Conservation (phyloP, 2,797 vertebrate species). For the Kryptolebias ocellatus region DNA sequence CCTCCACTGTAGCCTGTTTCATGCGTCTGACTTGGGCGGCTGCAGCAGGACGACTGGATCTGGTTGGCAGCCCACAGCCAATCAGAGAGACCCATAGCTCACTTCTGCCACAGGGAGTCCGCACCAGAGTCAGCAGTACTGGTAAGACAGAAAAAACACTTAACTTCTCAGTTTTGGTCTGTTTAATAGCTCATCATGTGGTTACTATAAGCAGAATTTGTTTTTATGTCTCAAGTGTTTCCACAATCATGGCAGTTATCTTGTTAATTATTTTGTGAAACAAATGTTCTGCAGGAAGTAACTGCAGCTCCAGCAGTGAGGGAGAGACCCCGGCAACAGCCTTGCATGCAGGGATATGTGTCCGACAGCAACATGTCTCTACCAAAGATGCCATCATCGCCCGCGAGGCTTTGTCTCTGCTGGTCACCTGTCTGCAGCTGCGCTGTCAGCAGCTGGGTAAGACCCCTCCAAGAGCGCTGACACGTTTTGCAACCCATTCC, state of each 20-base stretch:
- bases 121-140: constrained; percentile 96
- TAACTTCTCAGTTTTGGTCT: background rate
- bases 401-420: constrained; percentile 94
- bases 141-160: constrained; percentile 75
- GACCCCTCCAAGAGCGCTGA: constrained; percentile 27
- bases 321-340: constrained; percentile 88
- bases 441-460: constrained; percentile 96
- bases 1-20: constrained; percentile 96
- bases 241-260: background rate
- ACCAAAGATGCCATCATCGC: constrained; percentile 97
- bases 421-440: constrained; percentile 97
- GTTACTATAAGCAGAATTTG: background rate
- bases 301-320: constrained; percentile 97
- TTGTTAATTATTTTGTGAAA: constrained; percentile 1
- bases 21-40: constrained; percentile 98
- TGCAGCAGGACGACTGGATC: constrained; percentile 94
- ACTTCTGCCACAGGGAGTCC: constrained; percentile 89
- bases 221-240: background rate
- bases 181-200: background rate
- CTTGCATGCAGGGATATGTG: constrained; percentile 95
- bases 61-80: constrained; percentile 96
- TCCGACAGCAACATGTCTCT: constrained; percentile 93
- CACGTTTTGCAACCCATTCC: background rate
- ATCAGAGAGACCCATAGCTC: constrained; percentile 92
- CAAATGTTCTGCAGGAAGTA: constrained; percentile 87